Evolutionary conservation across 2,113 vertebrate genomes (phyloP), one percentile per base, ranked within the genome.

Genomic region (Pogonocichla stellata): DNA sequence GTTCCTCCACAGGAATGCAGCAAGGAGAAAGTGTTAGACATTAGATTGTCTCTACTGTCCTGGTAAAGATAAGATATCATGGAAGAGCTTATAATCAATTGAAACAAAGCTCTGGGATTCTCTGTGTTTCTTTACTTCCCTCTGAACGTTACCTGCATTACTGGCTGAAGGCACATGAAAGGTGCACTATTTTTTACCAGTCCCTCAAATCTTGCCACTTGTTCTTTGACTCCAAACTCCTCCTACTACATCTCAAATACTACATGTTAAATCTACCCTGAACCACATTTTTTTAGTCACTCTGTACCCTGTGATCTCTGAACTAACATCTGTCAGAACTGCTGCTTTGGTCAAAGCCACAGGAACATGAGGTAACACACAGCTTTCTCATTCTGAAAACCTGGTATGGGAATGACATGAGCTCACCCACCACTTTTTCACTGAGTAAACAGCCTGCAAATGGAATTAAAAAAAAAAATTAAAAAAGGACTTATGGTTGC

Each of bases 61-160:
- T 77, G 56, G 80, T 83, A 70, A 78, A 95, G 91, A 97, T 95
- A 95, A 96, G 89, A 78, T 84, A 92, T 28, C 43, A 48, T 57
- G 48, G 70, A 88, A 87, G 51, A 94, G 54, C 36, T 84, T 69
- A 72, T 36, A 86, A 92, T 88, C 61, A 89, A 90, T 72, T 53
- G 53, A 90, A 88, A 93, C 38, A 83, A 92, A 86, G 47, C 42
- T 51, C 64, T 86, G 69, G 19, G 22, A 84, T 87, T 80, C 42
- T 69, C 34, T 40, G 33, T 34, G 42, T 69, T 80, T 61, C 45
- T 80, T 94, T 90, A 26, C 77, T 90, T 92, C n/a, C 50, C 42
- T 75, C 58, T 34, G 38, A 95, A 38, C 15, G 3, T 62, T 82
- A 84, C 61, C 45, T 82, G 36, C 28, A 38, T 54, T 69, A 69